Conservation (phyloP, 2,888 invertebrate genomes). For the Prosopocoilus inquinatus region DNA sequence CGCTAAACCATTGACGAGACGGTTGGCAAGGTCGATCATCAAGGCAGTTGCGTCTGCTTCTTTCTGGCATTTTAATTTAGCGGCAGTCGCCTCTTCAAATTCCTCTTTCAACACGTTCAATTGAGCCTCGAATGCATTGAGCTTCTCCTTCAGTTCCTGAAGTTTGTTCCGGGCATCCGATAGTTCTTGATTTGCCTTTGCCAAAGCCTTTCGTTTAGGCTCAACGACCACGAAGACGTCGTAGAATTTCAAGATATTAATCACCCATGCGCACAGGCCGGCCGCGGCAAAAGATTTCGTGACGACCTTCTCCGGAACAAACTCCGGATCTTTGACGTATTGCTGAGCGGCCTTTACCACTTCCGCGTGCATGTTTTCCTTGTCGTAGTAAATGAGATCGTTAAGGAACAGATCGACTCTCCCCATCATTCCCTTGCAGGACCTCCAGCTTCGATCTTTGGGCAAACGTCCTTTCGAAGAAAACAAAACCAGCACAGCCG, state of each 20-base stretch:
- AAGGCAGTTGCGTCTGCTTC: conserved; percentile 88
- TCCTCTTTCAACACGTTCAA: conserved; percentile 73
- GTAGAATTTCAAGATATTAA: conserved; percentile 87
- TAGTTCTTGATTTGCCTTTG: conserved; percentile 81
- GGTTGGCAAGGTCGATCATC: conserved; percentile 88
- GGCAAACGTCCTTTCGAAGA: conserved; percentile 81
- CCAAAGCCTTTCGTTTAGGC: conserved; percentile 83
- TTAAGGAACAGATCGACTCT: conserved; percentile 85
- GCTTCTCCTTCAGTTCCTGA: conserved; percentile 69
- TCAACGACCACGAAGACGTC: conserved; percentile 90
- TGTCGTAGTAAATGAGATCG: conserved; percentile 83
- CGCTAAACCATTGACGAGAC: conserved; percentile 87
- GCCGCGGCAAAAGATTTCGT: conserved; percentile 90
- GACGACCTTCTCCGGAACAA: conserved; percentile 78
- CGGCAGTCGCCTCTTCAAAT: conserved; percentile 82
- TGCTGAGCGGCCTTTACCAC: conserved; percentile 74
- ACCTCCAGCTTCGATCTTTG: conserved; percentile 91
- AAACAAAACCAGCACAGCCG: conserved; percentile 86
- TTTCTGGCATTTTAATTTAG: conserved; percentile 86
- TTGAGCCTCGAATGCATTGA: conserved; percentile 75
- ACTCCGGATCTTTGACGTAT: conserved; percentile 70
- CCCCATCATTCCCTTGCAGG: conserved; percentile 86
- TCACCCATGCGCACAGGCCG: conserved; percentile 91
- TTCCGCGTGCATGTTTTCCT: conserved; percentile 88
- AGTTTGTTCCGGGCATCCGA: conserved; percentile 79